Evolutionary conservation across 2,888 invertebrate genomes (phyloP).

Genomic region (Parnassius apollo): DNA sequence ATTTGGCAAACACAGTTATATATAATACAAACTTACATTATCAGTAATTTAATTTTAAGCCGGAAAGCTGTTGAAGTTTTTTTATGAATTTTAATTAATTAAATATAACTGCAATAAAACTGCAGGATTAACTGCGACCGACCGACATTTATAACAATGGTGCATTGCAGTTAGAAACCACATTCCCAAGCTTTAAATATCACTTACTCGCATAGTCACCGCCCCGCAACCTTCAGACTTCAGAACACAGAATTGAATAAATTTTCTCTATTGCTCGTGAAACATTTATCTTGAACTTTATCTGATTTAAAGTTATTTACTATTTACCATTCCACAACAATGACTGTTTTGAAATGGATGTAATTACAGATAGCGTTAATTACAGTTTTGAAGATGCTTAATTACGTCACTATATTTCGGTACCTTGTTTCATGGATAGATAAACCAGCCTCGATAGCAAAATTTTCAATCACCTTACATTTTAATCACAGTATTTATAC

Average conservation of each 20-base stretch:
- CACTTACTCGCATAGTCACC: constrained; percentile 53
- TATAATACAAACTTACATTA: too few species aligned
- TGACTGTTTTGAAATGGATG: constrained; percentile 2
- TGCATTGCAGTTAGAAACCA: constrained; percentile 71
- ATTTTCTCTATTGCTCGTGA: constrained; percentile 23
- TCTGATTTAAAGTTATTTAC: constrained; percentile 22
- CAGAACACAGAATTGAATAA: constrained; percentile 31
- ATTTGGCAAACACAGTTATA: too few species aligned
- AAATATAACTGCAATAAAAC: constrained; percentile 30
- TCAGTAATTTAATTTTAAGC: not conserved
- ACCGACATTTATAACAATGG: constrained; percentile 41
- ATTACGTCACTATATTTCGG: too few species aligned
- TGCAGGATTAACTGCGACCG: constrained; percentile 65
- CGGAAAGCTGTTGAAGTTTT: not conserved
- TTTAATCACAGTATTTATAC: too few species aligned
- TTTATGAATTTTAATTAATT: too few species aligned
- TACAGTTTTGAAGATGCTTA: too few species aligned
- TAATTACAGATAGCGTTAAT: not conserved
- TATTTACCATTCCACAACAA: constrained; percentile 9
- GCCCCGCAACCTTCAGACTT: constrained; percentile 49
- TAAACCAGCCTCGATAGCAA: too few species aligned
- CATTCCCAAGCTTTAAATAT: constrained; percentile 55
- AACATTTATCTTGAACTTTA: constrained; percentile 23
- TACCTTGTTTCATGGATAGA: too few species aligned
- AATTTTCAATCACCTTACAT: too few species aligned